Percentiles rank a stretch among this genome's conserved stretches.
Evolutionary conservation across 2,113 vertebrate species (phyloP).

Genomic region (Ramphastos sulfuratus): DNA sequence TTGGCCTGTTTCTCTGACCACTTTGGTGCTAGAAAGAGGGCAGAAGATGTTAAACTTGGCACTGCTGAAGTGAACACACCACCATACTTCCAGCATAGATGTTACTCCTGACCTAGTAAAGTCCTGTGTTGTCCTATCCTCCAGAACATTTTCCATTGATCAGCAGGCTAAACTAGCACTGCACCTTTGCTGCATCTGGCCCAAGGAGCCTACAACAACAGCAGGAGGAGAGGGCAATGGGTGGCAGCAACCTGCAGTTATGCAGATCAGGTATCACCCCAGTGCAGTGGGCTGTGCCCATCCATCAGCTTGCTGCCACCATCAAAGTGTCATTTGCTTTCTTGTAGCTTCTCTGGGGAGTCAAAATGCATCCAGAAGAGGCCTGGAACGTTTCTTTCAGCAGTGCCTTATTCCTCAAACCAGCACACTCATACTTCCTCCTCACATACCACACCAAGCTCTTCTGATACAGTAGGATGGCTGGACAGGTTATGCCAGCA

Average conservation of each 20-base stretch:
- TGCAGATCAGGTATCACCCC: not conserved
- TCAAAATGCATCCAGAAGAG: not conserved
- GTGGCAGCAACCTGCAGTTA: not conserved
- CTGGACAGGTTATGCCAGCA: not conserved
- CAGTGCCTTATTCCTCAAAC: not conserved
- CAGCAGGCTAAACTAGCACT: not conserved
- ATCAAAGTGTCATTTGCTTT: not conserved
- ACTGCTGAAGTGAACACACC: rapidly evolving
- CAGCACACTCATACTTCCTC: not conserved
- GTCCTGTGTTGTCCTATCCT: not conserved
- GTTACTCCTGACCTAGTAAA: not conserved
- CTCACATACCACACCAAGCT: not conserved
- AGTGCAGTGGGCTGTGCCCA: not conserved
- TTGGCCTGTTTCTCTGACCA: not conserved
- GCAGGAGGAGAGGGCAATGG: not conserved
- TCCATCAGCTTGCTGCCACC: not conserved
- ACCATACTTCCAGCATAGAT: not conserved
- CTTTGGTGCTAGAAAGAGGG: not conserved
- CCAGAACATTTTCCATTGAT: not conserved
- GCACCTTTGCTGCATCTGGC: not conserved
- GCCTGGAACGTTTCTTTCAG: not conserved
- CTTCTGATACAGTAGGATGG: not conserved
- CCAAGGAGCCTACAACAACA: not conserved
- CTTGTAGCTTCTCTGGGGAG: not conserved
- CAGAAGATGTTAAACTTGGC: not conserved